Evolutionary conservation across 2,888 invertebrate genomes (phyloP).

Genomic region (Mythimna loreyi): DNA sequence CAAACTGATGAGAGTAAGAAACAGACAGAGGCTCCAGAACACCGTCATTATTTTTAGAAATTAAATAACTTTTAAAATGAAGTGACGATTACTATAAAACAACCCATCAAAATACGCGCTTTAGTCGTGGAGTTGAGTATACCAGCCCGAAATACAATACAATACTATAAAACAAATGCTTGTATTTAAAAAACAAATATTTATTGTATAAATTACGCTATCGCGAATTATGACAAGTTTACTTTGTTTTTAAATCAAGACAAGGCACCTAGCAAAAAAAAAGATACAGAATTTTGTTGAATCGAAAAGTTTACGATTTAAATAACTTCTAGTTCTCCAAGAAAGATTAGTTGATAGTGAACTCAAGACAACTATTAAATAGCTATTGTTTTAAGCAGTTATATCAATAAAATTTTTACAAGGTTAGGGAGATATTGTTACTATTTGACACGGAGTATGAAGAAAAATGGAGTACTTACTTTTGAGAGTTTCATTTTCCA

Average conservation of each 20-base stretch:
- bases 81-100: too few relatives aligned
- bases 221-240: neutral
- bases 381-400: neutral
- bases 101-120: too few relatives aligned
- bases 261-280: too few relatives aligned
- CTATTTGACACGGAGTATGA: neutral
- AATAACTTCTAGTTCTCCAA: neutral
- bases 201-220: neutral
- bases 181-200: neutral
- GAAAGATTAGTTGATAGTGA: neutral
- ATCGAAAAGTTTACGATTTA: neutral
- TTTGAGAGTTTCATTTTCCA: neutral
- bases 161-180: neutral
- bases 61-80: neutral
- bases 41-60: neutral
- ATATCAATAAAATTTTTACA: constrained; percentile 4
- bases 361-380: neutral
- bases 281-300: neutral
- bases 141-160: too few relatives aligned
- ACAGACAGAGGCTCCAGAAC: constrained; percentile 11
- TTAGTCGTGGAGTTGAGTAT: too few relatives aligned
- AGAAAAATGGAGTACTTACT: constrained; percentile 11
- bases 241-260: too few relatives aligned
- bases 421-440: constrained; percentile 19
- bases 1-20: constrained; percentile 8